Conservation (phyloP, 2,888 invertebrate species). For the Heliconius charithonia region DNA sequence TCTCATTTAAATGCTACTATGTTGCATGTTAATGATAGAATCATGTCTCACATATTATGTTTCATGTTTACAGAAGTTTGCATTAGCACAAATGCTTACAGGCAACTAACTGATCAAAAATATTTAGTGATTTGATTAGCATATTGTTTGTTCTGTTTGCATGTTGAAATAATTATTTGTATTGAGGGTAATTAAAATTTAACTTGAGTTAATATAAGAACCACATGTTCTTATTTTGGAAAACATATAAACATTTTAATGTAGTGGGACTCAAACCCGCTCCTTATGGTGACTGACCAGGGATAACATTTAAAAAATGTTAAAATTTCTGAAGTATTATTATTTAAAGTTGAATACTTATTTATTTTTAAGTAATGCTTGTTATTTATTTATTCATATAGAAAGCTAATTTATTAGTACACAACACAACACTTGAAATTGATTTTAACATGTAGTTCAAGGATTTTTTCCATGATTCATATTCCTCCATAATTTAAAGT, state of each 20-base stretch:
- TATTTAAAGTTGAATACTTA: too few relatives aligned
- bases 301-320: too few relatives aligned
- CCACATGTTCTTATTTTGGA: too few relatives aligned
- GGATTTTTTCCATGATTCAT: not conserved
- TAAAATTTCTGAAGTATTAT: too few relatives aligned
- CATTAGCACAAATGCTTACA: slow-evolving; percentile 10
- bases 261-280: too few relatives aligned
- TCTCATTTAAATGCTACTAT: not conserved
- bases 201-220: not conserved
- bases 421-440: too few relatives aligned
- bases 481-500: not conserved
- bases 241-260: too few relatives aligned
- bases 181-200: not conserved
- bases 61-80: slow-evolving; percentile 22
- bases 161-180: not conserved
- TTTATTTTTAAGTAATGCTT: too few relatives aligned
- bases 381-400: too few relatives aligned
- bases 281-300: too few relatives aligned
- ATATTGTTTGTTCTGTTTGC: slow-evolving; percentile 3
- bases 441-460: not conserved
- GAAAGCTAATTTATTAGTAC: too few relatives aligned
- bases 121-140: slow-evolving; percentile 14
- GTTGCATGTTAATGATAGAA: not conserved
- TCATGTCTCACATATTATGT: slow-evolving; percentile 9
- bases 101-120: slow-evolving; percentile 5